These are phyloP conservation scores for Tortrix viridana DNA, from an alignment of 2,888 invertebrate species.

Conservation along the genomic window DNA sequence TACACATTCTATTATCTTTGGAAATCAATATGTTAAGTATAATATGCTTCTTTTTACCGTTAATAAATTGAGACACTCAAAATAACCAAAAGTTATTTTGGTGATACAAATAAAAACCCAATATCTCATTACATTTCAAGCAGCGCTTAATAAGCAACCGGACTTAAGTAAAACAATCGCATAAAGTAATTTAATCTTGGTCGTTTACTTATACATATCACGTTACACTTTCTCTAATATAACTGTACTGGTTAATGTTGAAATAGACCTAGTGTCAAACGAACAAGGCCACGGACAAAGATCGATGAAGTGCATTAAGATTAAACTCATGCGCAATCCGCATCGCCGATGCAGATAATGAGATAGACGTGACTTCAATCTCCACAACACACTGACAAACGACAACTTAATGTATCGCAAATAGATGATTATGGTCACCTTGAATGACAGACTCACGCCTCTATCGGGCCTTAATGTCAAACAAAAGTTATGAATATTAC, in stretches of 20 bases:
- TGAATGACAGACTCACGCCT: constrained; percentile 3
- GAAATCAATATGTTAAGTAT: background rate
- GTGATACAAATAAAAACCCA: too few species aligned
- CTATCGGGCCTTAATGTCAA: too few species aligned
- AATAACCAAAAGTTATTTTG: too few species aligned
- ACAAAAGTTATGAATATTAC: too few species aligned
- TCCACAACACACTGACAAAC: constrained; percentile 37
- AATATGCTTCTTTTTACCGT: too few species aligned
- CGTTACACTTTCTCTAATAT: background rate
- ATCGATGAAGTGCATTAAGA: constrained; percentile 17
- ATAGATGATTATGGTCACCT: constrained; percentile 24
- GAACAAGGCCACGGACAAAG: constrained; percentile 9
- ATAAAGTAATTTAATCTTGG: too few species aligned
- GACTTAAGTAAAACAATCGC: too few species aligned
- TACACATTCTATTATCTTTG: background rate
- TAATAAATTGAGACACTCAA: too few species aligned
- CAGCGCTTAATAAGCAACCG: too few species aligned
- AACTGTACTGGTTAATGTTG: background rate
- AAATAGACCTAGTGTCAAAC: background rate
- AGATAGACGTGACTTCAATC: constrained; percentile 62
- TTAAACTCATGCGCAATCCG: constrained; percentile 8
- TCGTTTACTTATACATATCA: too few species aligned
- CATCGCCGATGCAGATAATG: constrained; percentile 56
- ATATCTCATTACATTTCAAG: too few species aligned
- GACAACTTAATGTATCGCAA: constrained; percentile 17